Evolutionary conservation across 1,140 invertebrate genomes (phyloP), one percentile per base, ranked within the genome.

Genomic region (Aricia agestis): DNA sequence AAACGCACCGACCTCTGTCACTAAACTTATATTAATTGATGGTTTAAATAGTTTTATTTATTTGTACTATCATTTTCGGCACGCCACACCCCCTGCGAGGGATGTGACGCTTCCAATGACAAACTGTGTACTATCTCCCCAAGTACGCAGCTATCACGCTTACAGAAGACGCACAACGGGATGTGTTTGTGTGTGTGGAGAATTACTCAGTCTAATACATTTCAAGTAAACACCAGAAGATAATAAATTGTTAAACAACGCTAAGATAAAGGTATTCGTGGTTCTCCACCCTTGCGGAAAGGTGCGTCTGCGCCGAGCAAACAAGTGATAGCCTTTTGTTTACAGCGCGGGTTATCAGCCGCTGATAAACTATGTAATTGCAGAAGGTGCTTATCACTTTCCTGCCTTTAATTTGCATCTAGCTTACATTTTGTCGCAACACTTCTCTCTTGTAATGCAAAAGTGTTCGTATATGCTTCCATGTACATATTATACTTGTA

Each of bases 31-130:
- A 9, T 0, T 36, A 7, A 36, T 36, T 36, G 36, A 11, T 13
- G 5, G 45, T 13, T 13, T 15, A n/a, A n/a, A 52, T 15, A 13
- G 45, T 52, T 52, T 13, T 52, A 36, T 36, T 7, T 36, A 52
- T 52, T 52, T 69, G 68, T 69, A 10, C 41, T 69, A 69, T 31
- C 57, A 69, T 69, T 69, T 69, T 61, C 68, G 68, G 68, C 68
- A 69, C 68, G 68, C 68, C 17, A 17, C 19, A 41, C 17, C 15
- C 58, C 58, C 18, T 15, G 18, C 66, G 41, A 45, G 18, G 15
- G 19, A 32, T 41, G 59, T 31, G 41, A 74, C 70, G 69, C 58
- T 71, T 69, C 68, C 68, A 69, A 69, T 69, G 32, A 58, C 41
- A 69, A 52, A n/a, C n/a, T n/a, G 41, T 32, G 19, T 63, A 41